Base-by-base conservation (phyloP, 1,140 invertebrate species). In the Caenorhabditis remanei region DNA sequence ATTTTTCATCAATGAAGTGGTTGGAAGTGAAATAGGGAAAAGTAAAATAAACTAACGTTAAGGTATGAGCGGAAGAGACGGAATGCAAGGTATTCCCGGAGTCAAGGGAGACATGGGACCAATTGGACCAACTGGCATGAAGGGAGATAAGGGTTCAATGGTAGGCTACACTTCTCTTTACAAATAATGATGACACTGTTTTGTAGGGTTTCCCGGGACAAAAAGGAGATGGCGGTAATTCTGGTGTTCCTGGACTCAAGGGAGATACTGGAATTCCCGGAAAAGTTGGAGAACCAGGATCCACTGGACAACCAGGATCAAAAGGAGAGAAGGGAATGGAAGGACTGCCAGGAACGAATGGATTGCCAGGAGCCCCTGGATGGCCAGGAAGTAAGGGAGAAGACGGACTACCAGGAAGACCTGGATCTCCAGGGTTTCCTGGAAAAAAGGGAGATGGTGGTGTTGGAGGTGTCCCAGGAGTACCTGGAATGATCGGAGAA, bases 381-480 rank as follows among this genome's bases (percentile, higher is more conserved):
- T 89, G 88, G 87, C 89, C 89, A 6, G 89, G 89, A 19, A 50
- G 19, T 21, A 89, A 89, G 41, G 89, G 89, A 67, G 88, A 89
- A 24, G 89, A 89, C 58, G 89, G 89, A 19, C 24, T 84, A 19
- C 83, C 84, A 4, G 89, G 89, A 53, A 61, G 89, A 84, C 87
- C 88, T 56, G 87, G 89, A 24, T 89, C 89, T 5, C 89, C 89
- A n/a, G 89, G 89, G 56, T 87, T 89, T 32, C 89, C 89, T 32
- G 89, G 89, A 87, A 88, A 89, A 56, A 88, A 86, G 41, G 85
- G 83, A 83, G 85, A 87, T 5, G 53, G 41, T 24, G 89, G 89
- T 56, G 84, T 16, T 55, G 58, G 67, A 79, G 89, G 89, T 58
- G 63, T 89, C n/a, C 89, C 89, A 41, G 89, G 89, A 58, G 55